Evolutionary conservation across 2,113 vertebrate genomes (phyloP).

Genomic region (Sporophila hypoxantha): DNA sequence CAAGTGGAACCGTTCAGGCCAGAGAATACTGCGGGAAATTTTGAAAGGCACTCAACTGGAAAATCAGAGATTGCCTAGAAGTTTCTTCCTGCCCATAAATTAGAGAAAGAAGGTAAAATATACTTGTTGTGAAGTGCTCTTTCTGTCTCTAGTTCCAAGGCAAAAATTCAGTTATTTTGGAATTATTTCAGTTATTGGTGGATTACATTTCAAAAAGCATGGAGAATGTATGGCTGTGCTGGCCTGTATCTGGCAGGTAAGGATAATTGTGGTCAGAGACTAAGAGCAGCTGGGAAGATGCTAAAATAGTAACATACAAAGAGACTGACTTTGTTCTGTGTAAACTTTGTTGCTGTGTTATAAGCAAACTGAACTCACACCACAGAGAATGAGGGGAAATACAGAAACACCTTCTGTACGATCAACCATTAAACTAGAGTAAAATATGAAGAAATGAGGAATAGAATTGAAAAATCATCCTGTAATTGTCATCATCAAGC

Average conservation of each 20-base stretch:
- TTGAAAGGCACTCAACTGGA: not conserved
- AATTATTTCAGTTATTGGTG: not conserved
- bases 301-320: not conserved
- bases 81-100: not conserved
- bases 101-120: not conserved
- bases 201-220: not conserved
- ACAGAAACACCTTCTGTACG: not conserved
- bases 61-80: not conserved
- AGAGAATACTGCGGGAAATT: not conserved
- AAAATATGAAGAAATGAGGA: not conserved
- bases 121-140: not conserved
- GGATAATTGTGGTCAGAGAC: not conserved
- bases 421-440: not conserved
- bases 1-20: not conserved
- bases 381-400: not conserved
- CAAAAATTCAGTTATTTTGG: not conserved
- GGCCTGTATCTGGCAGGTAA: not conserved
- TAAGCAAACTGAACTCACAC: not conserved
- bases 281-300: not conserved
- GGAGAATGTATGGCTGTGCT: not conserved
- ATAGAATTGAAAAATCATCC: not conserved
- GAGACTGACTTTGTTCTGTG: not conserved
- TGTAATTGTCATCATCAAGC: not conserved
- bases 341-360: not conserved
- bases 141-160: not conserved